A percentile compares a stretch with the other conserved stretches of the same genome.
Evolutionary conservation across 2,888 invertebrate species (phyloP).

Genomic region (Andrena chrysosceles): DNA sequence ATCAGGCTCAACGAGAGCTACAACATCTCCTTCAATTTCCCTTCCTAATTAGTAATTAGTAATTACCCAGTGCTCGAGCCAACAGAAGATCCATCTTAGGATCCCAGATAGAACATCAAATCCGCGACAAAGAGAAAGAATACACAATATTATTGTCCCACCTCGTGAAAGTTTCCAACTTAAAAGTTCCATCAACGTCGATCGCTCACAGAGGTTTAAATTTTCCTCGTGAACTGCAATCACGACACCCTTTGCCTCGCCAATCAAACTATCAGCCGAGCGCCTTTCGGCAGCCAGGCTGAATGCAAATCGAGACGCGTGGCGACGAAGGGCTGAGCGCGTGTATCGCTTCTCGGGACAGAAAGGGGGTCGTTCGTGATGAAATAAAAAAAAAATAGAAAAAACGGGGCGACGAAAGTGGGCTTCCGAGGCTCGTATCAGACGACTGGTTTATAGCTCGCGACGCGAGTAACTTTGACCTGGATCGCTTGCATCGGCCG

Average conservation of each 20-base stretch:
- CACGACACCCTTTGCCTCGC: not conserved
- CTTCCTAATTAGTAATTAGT: no score
- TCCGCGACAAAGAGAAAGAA: not conserved
- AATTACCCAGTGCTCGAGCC: not conserved
- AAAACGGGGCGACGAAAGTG: conserved; percentile 67
- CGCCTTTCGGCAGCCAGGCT: not conserved
- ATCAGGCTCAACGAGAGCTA: not conserved
- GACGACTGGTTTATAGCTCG: conserved; percentile 62
- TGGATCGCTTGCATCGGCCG: conserved; percentile 72
- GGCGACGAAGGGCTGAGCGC: not conserved
- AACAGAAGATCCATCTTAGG: not conserved
- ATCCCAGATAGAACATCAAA: not conserved
- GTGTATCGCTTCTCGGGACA: conserved; percentile 59
- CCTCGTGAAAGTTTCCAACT: not conserved
- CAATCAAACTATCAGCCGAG: conserved; percentile 5
- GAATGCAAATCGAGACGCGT: conserved; percentile 15
- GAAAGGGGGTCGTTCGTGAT: conserved; percentile 74
- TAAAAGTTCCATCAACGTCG: not conserved
- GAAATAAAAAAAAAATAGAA: conserved; percentile 45
- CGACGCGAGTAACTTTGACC: conserved; percentile 81
- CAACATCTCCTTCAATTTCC: not conserved
- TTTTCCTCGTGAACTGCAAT: conserved; percentile 20
- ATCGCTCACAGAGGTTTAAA: not conserved
- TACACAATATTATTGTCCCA: not conserved
- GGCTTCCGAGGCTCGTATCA: conserved; percentile 53